Evolutionary conservation across 2,888 invertebrate genomes (phyloP), one percentile per base, ranked within the genome.

Genomic region (Lasioglossum figueresi): DNA sequence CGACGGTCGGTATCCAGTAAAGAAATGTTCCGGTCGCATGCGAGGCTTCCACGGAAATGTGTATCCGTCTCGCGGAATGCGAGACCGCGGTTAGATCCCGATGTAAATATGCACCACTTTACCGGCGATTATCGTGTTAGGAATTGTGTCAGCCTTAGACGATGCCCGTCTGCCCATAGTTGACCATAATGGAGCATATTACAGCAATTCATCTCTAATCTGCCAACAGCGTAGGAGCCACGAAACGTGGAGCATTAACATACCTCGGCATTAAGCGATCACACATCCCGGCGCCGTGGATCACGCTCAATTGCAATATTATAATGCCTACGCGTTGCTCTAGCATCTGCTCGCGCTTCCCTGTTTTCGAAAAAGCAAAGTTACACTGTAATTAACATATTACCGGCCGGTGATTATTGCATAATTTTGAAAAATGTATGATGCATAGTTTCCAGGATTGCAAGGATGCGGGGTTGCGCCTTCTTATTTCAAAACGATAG

Each of bases 241-340:
- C 85, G 83, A 86, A 89, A 89, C 85, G 90, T 89, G 89, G 88
- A 89, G 89, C 89, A 91, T 92, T 91, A 91, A 88, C 92, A 90
- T 91, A 88, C 85, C 88, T 89, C 80, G 87, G 78, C 89, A 88
- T 91, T 88, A 91, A 91, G 90, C 88, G 89, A 90, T 90, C 88
- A 76, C 88, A 73, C 85, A 84, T 84, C 76, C 76, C 82, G 59
- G 82, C 72, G 82, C 74, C 81, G 84, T 83, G 86, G 84, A 89
- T 89, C 90, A 89, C 86, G 81, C 79, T 68, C 86, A 74, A 74
- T 70, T 23, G n/a, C 70, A 37, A 37, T 70, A 70, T 70, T 40
- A 23, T 70, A 37, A 23, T 40, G n/a, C 10, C 43, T 43, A 43
- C 1, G 2, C 4, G n/a, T 40, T 14, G 14, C n/a, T 70, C 37